Base-by-base conservation (phyloP, 2,888 invertebrate genomes). In the Caenorhabditis virilis region DNA sequence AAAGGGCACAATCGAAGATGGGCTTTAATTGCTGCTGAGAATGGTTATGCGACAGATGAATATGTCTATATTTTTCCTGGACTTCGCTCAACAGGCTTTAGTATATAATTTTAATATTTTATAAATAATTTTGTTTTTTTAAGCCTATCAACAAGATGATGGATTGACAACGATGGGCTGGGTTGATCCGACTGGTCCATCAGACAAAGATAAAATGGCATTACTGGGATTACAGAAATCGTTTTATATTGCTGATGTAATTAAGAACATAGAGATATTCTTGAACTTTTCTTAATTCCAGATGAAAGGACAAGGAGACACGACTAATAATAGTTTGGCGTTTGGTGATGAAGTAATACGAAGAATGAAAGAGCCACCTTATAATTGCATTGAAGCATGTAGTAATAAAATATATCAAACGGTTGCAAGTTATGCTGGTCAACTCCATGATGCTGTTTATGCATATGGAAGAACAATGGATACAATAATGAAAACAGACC, bases 41-140 rank as follows among this genome's bases (percentile, higher is more conserved):
- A 77, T 41, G 63, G 55, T 7, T 54, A 56, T 15, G 60, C 59
- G 54, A 61, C 72, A 26, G 73, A 76, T 35, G 80, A 80, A 15
- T 80, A 75, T 52, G 76, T 77, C 2, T 76, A 72, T 55, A 53
- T 78, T 1, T 68, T 78, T 23, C 57, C 72, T 0, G 76, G 75
- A 49, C 69, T 67, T 30, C 69, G 67, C 46, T 66, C 61, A 6
- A 62, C 58, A 43, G 52, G 69, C 53, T 69, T 48, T 53, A 49
- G 65, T 64, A 3, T 7, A 13, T 22, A 16, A 5, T 13, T 25
- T 15, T 25, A 16, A 26, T 13, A 26, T 46, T 20, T 20, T 41
- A 3, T 16, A 6, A 6, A 22, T 41, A 7, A 15, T 16, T 41
- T 22, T 7, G 3, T 22, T 22, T 6, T 41, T 6, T 56, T 77